Conservation (phyloP, 2,888 invertebrate genomes). For the Drosophila diplacantha region DNA sequence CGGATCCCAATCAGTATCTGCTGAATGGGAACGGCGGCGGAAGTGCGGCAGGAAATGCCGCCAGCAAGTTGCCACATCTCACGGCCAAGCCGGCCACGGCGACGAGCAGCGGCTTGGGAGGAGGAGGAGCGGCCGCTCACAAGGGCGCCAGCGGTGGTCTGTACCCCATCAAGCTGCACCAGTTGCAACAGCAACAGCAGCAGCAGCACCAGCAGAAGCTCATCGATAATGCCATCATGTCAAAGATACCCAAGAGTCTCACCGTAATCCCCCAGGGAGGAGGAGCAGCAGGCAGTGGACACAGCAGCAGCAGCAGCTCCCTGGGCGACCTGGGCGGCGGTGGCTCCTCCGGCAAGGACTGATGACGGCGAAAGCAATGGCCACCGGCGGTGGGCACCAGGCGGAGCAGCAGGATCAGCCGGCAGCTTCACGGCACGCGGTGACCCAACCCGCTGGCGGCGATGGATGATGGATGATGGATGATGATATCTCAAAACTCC, state of each 20-base stretch:
- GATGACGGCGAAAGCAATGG: constrained; percentile 20
- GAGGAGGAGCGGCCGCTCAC: not conserved
- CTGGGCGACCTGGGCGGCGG: constrained; percentile 26
- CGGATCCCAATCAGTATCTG: constrained; percentile 72
- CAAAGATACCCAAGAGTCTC: constrained; percentile 88
- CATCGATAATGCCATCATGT: constrained; percentile 80
- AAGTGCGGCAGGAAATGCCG: not conserved
- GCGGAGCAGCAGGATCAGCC: constrained; percentile 20
- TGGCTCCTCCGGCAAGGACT: constrained; percentile 32
- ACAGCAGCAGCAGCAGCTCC: not conserved
- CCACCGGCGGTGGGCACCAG: constrained; percentile 9
- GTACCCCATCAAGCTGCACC: constrained; percentile 53
- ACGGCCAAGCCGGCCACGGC: constrained; percentile 71
- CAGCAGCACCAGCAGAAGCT: constrained; percentile 67
- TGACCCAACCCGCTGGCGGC: constrained; percentile 8
- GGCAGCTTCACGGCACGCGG: constrained; percentile 9
- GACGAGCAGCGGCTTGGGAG: constrained; percentile 51
- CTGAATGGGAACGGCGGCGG: constrained; percentile 68
- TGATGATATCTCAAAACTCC: constrained; percentile 23
- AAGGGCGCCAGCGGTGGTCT: constrained; percentile 27
- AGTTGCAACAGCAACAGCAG: constrained; percentile 42
- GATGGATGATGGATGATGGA: too few species aligned
- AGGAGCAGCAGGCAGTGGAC: constrained; percentile 43
- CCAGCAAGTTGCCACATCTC: constrained; percentile 57
- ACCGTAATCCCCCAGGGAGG: constrained; percentile 86